A percentile compares a stretch with the other conserved stretches of the same genome.
These are phyloP conservation scores for Leptinotarsa lineolata DNA, from an alignment of 1,140 invertebrate species.

Conservation along the genomic window DNA sequence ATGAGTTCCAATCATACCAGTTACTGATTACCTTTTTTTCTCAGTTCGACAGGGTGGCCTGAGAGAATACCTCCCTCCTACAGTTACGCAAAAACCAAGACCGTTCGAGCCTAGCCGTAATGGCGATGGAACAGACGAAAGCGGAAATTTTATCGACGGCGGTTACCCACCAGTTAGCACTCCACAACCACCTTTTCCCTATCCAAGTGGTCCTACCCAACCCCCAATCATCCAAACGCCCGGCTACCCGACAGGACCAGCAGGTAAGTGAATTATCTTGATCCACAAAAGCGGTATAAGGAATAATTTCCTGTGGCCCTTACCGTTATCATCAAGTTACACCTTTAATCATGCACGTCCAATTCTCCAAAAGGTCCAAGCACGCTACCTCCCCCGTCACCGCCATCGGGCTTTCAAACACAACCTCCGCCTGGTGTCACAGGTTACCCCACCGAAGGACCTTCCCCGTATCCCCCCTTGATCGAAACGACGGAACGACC, in stretches of 20 bases:
- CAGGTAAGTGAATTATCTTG: background rate
- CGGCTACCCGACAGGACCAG: background rate
- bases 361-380: slow-evolving; percentile 18
- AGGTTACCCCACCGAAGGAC: slow-evolving; percentile 37
- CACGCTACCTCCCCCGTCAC: background rate
- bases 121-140: slow-evolving; percentile 40
- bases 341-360: background rate
- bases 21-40: slow-evolving; percentile 34
- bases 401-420: slow-evolving; percentile 26
- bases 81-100: slow-evolving; percentile 68
- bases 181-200: slow-evolving; percentile 43
- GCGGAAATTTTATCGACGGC: slow-evolving; percentile 20
- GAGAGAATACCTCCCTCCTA: slow-evolving; percentile 63
- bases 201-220: slow-evolving; percentile 34
- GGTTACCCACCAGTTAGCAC: slow-evolving; percentile 50
- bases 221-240: background rate
- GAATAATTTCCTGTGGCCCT: background rate
- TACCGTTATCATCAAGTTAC: background rate
- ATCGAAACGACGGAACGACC: too few relatives aligned
- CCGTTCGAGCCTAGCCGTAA: slow-evolving; percentile 66
- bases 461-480: background rate
- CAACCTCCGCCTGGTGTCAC: slow-evolving; percentile 32
- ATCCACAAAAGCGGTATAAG: background rate
- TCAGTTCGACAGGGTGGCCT: slow-evolving; percentile 66
- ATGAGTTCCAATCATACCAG: too few relatives aligned